Evolutionary conservation across 2,113 vertebrate genomes (phyloP).

Genomic region (Atrichornis clamosus): DNA sequence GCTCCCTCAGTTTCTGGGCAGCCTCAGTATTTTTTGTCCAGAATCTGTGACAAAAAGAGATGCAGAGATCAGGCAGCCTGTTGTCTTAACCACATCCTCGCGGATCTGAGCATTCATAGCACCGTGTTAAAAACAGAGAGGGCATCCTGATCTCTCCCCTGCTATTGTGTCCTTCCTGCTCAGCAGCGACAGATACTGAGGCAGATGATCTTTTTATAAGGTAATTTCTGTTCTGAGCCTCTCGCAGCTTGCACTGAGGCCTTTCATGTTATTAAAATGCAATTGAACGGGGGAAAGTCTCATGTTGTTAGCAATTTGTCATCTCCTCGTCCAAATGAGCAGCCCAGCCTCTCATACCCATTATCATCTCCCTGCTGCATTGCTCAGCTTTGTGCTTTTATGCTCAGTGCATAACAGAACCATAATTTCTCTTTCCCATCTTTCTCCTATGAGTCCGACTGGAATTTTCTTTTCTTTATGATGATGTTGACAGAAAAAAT

Average conservation of each 20-base stretch:
- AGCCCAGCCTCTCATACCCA: neutral
- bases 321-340: neutral
- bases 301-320: constrained; percentile 1
- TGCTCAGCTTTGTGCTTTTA: neutral
- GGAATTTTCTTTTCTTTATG: neutral
- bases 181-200: neutral
- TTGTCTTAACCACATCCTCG: neutral
- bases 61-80: neutral
- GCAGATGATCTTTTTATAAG: neutral
- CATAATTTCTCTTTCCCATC: neutral
- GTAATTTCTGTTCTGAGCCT: neutral
- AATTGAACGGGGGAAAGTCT: neutral
- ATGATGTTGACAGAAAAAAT: neutral
- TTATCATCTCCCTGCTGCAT: neutral
- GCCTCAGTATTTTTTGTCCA: neutral
- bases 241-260: neutral
- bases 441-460: neutral
- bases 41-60: neutral
- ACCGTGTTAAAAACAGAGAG: neutral
- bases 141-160: neutral
- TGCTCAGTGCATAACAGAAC: neutral
- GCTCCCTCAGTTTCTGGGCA: neutral
- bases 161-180: neutral
- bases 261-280: neutral
- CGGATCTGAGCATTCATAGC: neutral